Percentiles rank a stretch among this genome's conserved stretches.
Evolutionary conservation across 2,888 invertebrate species (phyloP).

Genomic region (Spialia ferax): DNA sequence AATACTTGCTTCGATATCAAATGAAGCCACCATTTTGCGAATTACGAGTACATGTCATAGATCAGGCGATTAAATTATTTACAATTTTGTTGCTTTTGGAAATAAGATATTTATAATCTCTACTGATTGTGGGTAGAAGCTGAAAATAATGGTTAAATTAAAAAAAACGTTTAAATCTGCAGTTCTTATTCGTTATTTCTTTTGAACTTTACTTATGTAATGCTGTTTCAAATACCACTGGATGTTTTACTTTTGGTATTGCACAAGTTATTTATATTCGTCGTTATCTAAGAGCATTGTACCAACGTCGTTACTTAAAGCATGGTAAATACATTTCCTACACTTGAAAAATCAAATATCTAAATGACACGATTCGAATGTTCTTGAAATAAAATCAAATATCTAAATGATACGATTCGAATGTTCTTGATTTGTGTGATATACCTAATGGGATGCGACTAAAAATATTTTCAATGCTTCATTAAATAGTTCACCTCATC

Average conservation of each 20-base stretch:
- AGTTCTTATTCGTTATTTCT: too few species aligned
- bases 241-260: too few species aligned
- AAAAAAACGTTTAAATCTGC: too few species aligned
- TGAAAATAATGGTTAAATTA: too few species aligned
- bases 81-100: too few species aligned
- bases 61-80: neutral
- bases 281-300: too few species aligned
- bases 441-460: too few species aligned
- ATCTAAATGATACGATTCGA: neutral
- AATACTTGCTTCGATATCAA: neutral
- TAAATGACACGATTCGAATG: neutral
- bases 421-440: neutral
- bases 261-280: too few species aligned
- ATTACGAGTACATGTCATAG: neutral
- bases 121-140: too few species aligned
- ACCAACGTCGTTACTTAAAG: too few species aligned
- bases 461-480: neutral
- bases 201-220: neutral
- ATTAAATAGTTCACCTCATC: neutral
- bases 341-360: neutral
- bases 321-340: too few species aligned
- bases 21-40: neutral
- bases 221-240: neutral
- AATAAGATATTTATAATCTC: too few species aligned
- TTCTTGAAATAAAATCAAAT: neutral